Conservation (phyloP, 2,888 invertebrate species). For the Onchidella celtica region DNA sequence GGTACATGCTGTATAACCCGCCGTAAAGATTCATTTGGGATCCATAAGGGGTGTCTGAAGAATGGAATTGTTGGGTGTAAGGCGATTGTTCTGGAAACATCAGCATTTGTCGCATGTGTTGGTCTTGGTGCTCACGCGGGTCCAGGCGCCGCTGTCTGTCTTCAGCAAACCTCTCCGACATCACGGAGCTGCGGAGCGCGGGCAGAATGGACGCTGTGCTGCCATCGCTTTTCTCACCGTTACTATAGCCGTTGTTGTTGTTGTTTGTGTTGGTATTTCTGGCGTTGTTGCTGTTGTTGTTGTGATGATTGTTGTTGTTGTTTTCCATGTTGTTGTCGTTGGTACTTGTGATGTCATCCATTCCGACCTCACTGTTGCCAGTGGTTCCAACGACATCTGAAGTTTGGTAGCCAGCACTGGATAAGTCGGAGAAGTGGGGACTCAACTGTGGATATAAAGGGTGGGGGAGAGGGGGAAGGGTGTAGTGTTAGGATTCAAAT, state of each 20-base stretch:
- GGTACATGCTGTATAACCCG: slow-evolving; percentile 25
- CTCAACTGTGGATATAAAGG: slow-evolving; percentile 20
- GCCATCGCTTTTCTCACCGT: not conserved
- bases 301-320: not conserved
- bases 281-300: not conserved
- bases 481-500: not conserved
- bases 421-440: slow-evolving; percentile 34
- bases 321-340: not conserved
- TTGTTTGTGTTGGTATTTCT: not conserved
- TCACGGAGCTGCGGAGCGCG: slow-evolving; percentile 11
- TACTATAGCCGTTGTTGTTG: not conserved
- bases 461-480: not conserved
- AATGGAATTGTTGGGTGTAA: not conserved
- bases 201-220: not conserved
- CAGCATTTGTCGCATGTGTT: slow-evolving; percentile 2
- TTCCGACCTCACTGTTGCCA: not conserved
- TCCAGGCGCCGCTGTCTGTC: not conserved
- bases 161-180: slow-evolving; percentile 24
- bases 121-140: slow-evolving; percentile 16
- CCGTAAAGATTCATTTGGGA: slow-evolving; percentile 31
- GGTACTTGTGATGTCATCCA: not conserved
- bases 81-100: not conserved
- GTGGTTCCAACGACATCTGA: not conserved
- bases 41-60: not conserved
- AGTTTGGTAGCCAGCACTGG: not conserved